A percentile compares a stretch with the other conserved stretches of the same genome.
Conservation (phyloP, 2,113 vertebrate genomes). For the Upupa epops region DNA sequence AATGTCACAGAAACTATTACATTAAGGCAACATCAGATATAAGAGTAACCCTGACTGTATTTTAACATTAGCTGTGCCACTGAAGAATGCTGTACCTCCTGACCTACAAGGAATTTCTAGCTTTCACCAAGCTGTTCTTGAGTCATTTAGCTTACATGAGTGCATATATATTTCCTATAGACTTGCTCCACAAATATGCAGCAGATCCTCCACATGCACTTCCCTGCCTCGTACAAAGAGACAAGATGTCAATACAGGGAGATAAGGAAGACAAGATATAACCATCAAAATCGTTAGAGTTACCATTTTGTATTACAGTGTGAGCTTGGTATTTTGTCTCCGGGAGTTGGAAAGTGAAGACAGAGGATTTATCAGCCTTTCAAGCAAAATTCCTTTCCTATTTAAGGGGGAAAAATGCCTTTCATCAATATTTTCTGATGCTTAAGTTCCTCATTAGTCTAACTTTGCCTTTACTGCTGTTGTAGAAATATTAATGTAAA, state of each 20-base stretch:
- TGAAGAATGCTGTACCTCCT: not conserved
- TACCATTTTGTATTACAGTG: not conserved
- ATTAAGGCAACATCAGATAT: not conserved
- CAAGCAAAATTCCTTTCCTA: not conserved
- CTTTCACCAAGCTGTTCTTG: not conserved
- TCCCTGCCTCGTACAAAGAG: not conserved
- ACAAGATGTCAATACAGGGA: not conserved
- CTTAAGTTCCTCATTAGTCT: not conserved
- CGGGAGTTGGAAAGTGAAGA: not conserved
- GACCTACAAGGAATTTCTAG: not conserved
- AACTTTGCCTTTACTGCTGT: not conserved
- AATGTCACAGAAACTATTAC: not conserved
- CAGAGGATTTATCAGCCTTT: not conserved
- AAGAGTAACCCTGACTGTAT: not conserved
- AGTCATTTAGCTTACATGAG: not conserved
- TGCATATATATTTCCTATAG: not conserved
- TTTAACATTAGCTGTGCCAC: not conserved
- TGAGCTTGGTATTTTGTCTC: not conserved
- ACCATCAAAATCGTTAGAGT: no score
- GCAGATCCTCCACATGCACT: not conserved
- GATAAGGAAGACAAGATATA: not conserved
- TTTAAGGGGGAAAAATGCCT: not conserved
- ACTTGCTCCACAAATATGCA: rapidly evolving
- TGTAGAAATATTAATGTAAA: not conserved
- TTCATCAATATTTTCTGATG: not conserved